Evolutionary conservation across 2,797 vertebrate genomes (phyloP).

Genomic region (Artibeus lituratus): DNA sequence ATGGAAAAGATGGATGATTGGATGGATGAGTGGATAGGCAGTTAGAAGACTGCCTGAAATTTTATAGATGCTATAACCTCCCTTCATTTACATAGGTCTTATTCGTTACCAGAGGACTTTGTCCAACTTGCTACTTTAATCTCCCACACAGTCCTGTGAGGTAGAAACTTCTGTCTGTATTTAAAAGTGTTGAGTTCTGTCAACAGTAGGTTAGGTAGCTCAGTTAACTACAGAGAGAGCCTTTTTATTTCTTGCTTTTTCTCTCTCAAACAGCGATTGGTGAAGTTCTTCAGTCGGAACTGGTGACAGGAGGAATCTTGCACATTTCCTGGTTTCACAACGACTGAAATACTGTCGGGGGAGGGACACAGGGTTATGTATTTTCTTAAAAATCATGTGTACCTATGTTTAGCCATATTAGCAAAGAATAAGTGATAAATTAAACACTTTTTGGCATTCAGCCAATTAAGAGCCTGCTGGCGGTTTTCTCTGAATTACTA

Average conservation of each 20-base stretch:
- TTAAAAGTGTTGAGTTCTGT: background rate
- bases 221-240: background rate
- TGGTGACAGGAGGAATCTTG: background rate
- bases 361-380: background rate
- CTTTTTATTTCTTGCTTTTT: slow-evolving; percentile 8
- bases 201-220: background rate
- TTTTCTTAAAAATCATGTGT: background rate
- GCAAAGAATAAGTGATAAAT: background rate
- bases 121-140: background rate
- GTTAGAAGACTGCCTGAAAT: background rate
- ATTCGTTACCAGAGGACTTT: background rate
- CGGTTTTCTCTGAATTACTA: background rate
- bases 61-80: background rate
- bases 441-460: background rate
- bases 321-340: background rate
- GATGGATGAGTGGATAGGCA: background rate
- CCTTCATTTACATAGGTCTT: background rate
- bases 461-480: background rate
- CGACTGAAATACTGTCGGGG: background rate
- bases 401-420: background rate
- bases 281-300: background rate
- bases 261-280: background rate
- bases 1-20: background rate
- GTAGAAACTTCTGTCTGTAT: background rate
- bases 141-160: background rate